Percentiles rank a stretch among this genome's conserved stretches.
phyloP scores from a whole-genome alignment of 2,888 invertebrate genomes.

The Halocaridina rubra region DNA sequence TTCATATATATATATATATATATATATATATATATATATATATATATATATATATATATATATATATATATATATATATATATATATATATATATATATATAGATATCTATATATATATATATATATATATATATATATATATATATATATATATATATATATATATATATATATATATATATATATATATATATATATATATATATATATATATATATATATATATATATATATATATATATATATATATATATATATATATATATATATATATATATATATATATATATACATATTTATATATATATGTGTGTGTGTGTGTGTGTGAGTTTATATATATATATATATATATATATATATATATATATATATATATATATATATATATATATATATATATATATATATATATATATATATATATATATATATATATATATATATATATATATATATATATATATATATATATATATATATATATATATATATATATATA shows the following conservation, averaged over 20 bases:
- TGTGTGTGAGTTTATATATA: background rate
- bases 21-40: background rate
- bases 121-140: background rate
- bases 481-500: too few species aligned
- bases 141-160: background rate
- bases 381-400: background rate
- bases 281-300: background rate
- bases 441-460: too few species aligned
- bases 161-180: background rate
- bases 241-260: background rate
- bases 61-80: slow-evolving; percentile 1
- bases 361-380: background rate
- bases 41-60: background rate
- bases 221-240: background rate
- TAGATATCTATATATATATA: background rate
- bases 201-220: background rate
- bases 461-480: too few species aligned
- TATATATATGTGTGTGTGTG: background rate
- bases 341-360: background rate
- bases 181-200: background rate
- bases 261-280: background rate
- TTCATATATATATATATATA: background rate
- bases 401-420: background rate
- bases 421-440: too few species aligned
- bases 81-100: background rate